These are phyloP conservation scores for Pandion haliaetus DNA, from an alignment of 2,113 vertebrate genomes.

Conservation along the genomic window DNA sequence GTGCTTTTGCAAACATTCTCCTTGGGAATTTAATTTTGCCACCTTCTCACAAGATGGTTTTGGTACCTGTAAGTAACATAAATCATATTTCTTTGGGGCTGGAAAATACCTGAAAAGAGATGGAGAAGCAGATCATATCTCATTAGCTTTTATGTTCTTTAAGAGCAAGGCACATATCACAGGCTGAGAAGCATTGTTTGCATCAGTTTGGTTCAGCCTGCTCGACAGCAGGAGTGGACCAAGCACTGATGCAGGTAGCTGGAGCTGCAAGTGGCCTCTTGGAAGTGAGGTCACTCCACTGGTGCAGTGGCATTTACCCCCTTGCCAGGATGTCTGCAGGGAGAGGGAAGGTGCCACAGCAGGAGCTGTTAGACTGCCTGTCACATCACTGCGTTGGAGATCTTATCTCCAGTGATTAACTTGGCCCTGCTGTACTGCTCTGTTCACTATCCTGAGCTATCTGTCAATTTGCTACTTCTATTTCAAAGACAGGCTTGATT, in stretches of 20 bases:
- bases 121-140: not conserved
- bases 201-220: not conserved
- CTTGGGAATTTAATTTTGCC: not conserved
- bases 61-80: not conserved
- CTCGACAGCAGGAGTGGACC: not conserved
- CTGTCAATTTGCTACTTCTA: conserved; percentile 31
- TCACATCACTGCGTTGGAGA: not conserved
- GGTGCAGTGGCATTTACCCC: not conserved
- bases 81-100: not conserved
- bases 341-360: not conserved
- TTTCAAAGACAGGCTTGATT: conserved; percentile 43
- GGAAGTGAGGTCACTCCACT: not conserved
- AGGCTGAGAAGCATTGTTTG: not conserved
- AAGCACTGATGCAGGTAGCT: not conserved
- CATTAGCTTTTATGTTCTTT: not conserved
- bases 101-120: not conserved
- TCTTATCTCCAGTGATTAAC: conserved; percentile 43
- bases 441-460: not conserved
- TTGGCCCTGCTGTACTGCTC: not conserved
- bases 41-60: not conserved
- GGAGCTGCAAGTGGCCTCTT: not conserved
- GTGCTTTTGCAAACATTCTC: not conserved
- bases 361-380: not conserved
- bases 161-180: not conserved
- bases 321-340: not conserved